Base-by-base conservation (phyloP, 2,113 vertebrate species). In the Cariama cristata region DNA sequence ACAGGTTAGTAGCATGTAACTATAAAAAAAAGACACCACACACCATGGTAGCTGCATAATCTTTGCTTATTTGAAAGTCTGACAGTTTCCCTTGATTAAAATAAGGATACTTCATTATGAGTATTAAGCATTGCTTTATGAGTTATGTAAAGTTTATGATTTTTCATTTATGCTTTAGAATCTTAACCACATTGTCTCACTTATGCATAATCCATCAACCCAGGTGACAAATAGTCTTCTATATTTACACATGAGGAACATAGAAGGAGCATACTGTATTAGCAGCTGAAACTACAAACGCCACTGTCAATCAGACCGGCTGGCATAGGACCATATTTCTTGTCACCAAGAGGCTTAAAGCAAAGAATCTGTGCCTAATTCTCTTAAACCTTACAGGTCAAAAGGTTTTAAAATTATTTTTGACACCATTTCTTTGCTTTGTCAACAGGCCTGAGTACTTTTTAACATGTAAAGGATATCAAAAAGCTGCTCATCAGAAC, bases 321-420 rank as follows among this genome's bases (percentile, higher is more conserved):
- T 99, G 99, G 98, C 98, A 91, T n/a, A 71, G 93, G 97, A 98
- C 98, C 98, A 98, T 98, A 97, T 99, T 98, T 98, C 98, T 99
- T 99, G 99, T 99, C 99, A 99, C 98, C 99, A 99, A 98, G 98
- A 98, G 98, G 98, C 98, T 99, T 99, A 99, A 98, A 98, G 96
- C 97, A 98, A 99, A 99, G 98, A 99, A 99, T 99, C 98, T 98
- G 98, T 98, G 98, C 98, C 98, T 99, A 99, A 98, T 99, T 99
- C 98, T 98, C 98, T 99, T 99, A 99, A 99, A 99, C 98, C 98
- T 99, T 98, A 98, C 96, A 96, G 99, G 99, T 99, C 99, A 99
- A 99, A 99, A 99, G 99, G 99, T 99, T 99, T 98, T 98, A 93
- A 99, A 99, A 99, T 99, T 98, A 99, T 99, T 99, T 99, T 99